Evolutionary conservation across 2,888 invertebrate genomes (phyloP).

Genomic region (Allophyes oxyacanthae): DNA sequence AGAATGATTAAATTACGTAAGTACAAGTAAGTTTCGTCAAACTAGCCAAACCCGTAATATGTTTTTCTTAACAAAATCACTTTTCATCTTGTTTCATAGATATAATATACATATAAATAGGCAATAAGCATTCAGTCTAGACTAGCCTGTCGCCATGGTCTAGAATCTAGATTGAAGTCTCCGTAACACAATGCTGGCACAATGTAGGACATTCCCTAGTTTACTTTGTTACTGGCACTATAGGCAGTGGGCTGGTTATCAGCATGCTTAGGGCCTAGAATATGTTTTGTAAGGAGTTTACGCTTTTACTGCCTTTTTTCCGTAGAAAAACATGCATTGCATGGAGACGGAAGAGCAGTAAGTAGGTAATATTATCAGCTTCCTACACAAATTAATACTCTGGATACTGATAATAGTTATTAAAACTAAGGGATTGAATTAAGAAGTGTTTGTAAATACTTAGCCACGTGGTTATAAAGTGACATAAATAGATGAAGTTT

Average conservation of each 20-base stretch:
- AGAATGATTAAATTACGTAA: too few species aligned
- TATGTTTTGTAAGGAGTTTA: not conserved
- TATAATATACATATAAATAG: slow-evolving; percentile 29
- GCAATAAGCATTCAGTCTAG: slow-evolving; percentile 51
- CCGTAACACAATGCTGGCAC: slow-evolving; percentile 25
- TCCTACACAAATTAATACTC: too few species aligned
- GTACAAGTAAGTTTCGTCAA: too few species aligned
- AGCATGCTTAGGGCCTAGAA: not conserved
- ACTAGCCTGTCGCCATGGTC: slow-evolving; percentile 47
- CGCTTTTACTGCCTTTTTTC: too few species aligned
- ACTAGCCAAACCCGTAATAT: not conserved
- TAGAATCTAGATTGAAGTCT: slow-evolving; percentile 47
- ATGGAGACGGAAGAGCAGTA: too few species aligned
- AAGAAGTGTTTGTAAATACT: too few species aligned
- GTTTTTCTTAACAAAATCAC: not conserved
- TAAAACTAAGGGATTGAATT: too few species aligned
- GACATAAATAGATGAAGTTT: too few species aligned
- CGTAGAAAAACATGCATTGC: too few species aligned
- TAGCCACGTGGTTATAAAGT: too few species aligned
- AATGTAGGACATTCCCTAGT: slow-evolving; percentile 16
- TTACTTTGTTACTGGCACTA: slow-evolving; percentile 14
- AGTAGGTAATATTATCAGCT: too few species aligned
- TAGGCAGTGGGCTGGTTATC: slow-evolving; percentile 3
- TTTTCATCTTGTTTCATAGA: slow-evolving; percentile 16
- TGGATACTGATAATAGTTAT: too few species aligned